A percentile compares a stretch with the other conserved stretches of the same genome.
Conservation (phyloP, 1,140 invertebrate species). For the Neotoxoptera formosana region DNA sequence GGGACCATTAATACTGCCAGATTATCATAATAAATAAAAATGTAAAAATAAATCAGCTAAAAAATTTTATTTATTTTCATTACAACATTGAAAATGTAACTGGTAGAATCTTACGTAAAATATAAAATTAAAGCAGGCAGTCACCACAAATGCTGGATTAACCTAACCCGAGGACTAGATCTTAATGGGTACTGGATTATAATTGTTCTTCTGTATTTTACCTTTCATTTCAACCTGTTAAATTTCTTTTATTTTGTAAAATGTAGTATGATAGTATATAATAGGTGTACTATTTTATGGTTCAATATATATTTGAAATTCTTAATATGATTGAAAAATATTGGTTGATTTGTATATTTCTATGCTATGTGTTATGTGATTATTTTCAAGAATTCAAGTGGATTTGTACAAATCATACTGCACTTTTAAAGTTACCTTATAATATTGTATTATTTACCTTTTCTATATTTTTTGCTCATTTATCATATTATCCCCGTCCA, state of each 20-base stretch:
- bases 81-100: background rate
- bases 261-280: background rate
- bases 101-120: background rate
- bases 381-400: slow-evolving; percentile 36
- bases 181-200: background rate
- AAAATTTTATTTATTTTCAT: background rate
- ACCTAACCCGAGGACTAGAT: background rate
- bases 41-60: background rate
- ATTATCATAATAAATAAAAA: background rate
- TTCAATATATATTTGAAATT: background rate
- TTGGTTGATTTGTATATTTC: slow-evolving; percentile 19
- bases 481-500: slow-evolving; percentile 36
- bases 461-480: slow-evolving; percentile 15
- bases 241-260: background rate
- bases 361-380: background rate
- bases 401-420: slow-evolving; percentile 50
- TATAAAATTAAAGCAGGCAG: background rate
- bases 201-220: background rate
- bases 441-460: slow-evolving; percentile 17
- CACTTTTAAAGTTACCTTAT: slow-evolving; percentile 50
- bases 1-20: background rate
- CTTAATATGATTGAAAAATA: background rate
- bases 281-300: background rate
- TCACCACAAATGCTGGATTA: background rate
- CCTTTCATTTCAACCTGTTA: background rate